Evolutionary conservation across 2,113 vertebrate genomes (phyloP).

Genomic region (Melanostigma gelatinosum): DNA sequence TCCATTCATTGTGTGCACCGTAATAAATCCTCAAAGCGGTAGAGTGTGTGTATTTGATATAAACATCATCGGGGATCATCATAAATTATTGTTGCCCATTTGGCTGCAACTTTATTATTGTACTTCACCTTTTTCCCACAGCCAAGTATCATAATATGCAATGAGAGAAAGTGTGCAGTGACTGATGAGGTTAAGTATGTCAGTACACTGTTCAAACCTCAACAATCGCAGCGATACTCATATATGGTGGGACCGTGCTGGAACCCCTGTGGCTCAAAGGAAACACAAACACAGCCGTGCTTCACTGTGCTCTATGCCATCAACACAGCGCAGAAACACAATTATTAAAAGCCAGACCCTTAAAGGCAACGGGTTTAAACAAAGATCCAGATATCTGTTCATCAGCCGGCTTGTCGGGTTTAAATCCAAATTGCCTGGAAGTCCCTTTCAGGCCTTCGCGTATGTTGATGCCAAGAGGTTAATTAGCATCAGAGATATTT

Average conservation of each 20-base stretch:
- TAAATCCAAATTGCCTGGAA: conserved; percentile 47
- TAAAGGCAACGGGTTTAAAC: conserved; percentile 19
- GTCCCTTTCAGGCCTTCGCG: conserved; percentile 15
- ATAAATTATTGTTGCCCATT: conserved; percentile 61
- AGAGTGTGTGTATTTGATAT: conserved; percentile 60
- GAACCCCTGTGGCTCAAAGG: conserved; percentile 18
- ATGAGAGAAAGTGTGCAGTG: conserved; percentile 41
- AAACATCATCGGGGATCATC: conserved; percentile 61
- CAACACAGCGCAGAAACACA: conserved; percentile 12
- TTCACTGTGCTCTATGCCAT: background rate
- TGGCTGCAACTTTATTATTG: conserved; percentile 47
- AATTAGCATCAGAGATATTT: conserved; percentile 46
- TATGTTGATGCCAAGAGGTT: conserved; percentile 50
- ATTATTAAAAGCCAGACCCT: conserved; percentile 10
- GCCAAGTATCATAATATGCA: conserved; percentile 46
- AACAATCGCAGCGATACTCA: conserved; percentile 13
- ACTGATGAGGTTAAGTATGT: conserved; percentile 45
- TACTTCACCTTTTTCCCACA: conserved; percentile 19
- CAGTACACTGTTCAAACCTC: conserved; percentile 30
- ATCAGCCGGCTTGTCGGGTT: conserved; percentile 23
- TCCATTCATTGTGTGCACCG: conserved; percentile 48
- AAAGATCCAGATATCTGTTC: conserved; percentile 40
- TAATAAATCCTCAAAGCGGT: conserved; percentile 63
- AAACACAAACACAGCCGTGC: conserved; percentile 31
- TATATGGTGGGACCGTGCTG: conserved; percentile 18